Conservation (phyloP, 2,888 invertebrate genomes). For the Rhamnusium bicolor region DNA sequence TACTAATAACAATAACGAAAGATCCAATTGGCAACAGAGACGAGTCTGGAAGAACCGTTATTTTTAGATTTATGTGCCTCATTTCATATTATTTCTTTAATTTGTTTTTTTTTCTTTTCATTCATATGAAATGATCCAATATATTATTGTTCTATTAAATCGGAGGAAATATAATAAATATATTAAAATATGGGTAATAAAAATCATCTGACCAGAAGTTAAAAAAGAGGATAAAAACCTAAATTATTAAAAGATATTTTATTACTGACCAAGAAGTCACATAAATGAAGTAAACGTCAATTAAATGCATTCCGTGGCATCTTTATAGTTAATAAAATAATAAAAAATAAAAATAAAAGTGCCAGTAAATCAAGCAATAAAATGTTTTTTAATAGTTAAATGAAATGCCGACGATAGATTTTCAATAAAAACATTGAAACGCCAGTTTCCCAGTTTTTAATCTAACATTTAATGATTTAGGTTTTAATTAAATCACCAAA, state of each 20-base stretch:
- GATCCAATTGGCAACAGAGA: too few relatives aligned
- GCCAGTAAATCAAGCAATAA: slow-evolving; percentile 30
- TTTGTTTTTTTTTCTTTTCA: too few relatives aligned
- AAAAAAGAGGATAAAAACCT: not conserved
- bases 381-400: slow-evolving; percentile 28
- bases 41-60: too few relatives aligned
- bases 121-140: too few relatives aligned
- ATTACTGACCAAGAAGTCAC: slow-evolving; percentile 2
- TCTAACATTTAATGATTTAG: not conserved
- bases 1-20: too few relatives aligned
- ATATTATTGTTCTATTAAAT: too few relatives aligned
- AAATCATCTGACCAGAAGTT: not conserved
- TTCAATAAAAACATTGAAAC: slow-evolving; percentile 1
- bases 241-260: not conserved
- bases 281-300: slow-evolving; percentile 32
- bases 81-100: too few relatives aligned
- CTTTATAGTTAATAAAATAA: slow-evolving; percentile 32
- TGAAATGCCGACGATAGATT: slow-evolving; percentile 28
- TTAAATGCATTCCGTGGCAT: slow-evolving; percentile 32
- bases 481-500: not conserved
- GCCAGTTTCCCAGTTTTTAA: not conserved
- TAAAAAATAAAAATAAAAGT: slow-evolving; percentile 30
- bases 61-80: too few relatives aligned
- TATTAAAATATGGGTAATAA: not conserved
- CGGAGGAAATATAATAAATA: not conserved